phyloP scores from a whole-genome alignment of 2,888 invertebrate genomes.

The Syritta pipiens region DNA sequence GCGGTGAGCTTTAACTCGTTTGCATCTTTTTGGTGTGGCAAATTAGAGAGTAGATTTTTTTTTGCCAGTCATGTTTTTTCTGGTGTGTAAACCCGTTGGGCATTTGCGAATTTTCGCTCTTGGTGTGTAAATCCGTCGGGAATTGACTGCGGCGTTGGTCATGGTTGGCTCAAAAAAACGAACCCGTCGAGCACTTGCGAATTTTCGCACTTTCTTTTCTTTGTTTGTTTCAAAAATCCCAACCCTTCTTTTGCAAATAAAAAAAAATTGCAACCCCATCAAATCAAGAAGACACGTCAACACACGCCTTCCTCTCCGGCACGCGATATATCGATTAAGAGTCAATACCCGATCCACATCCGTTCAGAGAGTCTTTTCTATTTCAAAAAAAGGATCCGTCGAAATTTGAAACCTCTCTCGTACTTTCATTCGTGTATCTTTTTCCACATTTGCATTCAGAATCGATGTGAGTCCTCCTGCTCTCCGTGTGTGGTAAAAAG shows the following conservation, averaged over 20 bases:
- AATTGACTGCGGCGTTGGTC: too few relatives aligned
- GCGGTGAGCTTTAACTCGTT: not conserved
- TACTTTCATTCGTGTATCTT: not conserved
- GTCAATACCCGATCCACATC: constrained; percentile 42
- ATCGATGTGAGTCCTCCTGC: not conserved
- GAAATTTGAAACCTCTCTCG: not conserved
- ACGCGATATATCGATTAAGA: constrained; percentile 56
- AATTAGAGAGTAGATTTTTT: constrained; percentile 15
- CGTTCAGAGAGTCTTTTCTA: too few relatives aligned
- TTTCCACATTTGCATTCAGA: constrained; percentile 24
- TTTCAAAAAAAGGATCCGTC: constrained; percentile 2
- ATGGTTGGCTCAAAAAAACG: too few relatives aligned
- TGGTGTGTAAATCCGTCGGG: too few relatives aligned
- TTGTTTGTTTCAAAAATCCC: too few relatives aligned
- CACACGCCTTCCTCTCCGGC: constrained; percentile 21
- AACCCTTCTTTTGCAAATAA: too few relatives aligned
- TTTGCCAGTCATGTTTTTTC: not conserved
- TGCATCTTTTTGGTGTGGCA: not conserved
- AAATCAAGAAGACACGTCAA: too few relatives aligned
- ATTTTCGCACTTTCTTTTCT: too few relatives aligned
- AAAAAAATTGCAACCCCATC: too few relatives aligned
- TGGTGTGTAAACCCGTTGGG: too few relatives aligned
- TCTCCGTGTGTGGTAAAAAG: not conserved
- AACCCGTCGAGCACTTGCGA: too few relatives aligned
- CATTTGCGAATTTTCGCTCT: too few relatives aligned